A percentile compares a stretch with the other conserved stretches of the same genome.
Conservation (phyloP, 2,113 vertebrate genomes). For the Microcebus ravelobensis region DNA sequence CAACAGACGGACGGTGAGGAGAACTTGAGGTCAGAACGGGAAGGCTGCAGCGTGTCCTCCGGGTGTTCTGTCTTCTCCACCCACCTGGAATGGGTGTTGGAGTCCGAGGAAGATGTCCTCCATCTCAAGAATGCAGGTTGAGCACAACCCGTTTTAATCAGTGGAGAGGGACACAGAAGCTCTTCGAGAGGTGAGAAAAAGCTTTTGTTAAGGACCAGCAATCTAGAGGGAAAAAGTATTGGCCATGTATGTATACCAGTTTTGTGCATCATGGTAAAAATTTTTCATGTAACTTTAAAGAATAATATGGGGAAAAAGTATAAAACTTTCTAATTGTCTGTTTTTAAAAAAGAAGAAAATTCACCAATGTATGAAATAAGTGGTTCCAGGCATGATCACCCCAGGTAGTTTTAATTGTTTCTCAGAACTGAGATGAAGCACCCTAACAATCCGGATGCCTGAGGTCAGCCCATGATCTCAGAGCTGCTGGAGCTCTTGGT, state of each 20-base stretch:
- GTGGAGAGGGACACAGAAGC: not conserved
- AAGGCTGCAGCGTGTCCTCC: not conserved
- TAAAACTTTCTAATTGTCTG: not conserved
- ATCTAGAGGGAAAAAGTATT: not conserved
- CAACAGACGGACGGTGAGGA: not conserved
- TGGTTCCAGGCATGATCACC: not conserved
- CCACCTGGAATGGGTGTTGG: not conserved
- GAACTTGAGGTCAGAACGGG: not conserved
- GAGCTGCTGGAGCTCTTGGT: not conserved
- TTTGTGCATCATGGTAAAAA: not conserved
- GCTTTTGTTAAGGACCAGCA: not conserved
- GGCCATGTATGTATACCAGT: not conserved
- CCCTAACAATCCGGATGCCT: not conserved
- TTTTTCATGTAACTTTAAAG: not conserved
- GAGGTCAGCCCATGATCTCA: not conserved
- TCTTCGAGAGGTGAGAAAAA: not conserved
- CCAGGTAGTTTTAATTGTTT: not conserved
- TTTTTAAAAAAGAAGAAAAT: conserved; percentile 3
- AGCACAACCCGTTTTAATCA: not conserved
- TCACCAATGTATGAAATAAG: not conserved
- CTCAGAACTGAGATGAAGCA: not conserved
- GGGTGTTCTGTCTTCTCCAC: not conserved
- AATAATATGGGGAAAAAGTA: not conserved
- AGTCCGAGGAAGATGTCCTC: not conserved
- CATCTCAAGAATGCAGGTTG: not conserved